phyloP scores from a whole-genome alignment of 2,888 invertebrate species.

The Drymonia ruficornis region DNA sequence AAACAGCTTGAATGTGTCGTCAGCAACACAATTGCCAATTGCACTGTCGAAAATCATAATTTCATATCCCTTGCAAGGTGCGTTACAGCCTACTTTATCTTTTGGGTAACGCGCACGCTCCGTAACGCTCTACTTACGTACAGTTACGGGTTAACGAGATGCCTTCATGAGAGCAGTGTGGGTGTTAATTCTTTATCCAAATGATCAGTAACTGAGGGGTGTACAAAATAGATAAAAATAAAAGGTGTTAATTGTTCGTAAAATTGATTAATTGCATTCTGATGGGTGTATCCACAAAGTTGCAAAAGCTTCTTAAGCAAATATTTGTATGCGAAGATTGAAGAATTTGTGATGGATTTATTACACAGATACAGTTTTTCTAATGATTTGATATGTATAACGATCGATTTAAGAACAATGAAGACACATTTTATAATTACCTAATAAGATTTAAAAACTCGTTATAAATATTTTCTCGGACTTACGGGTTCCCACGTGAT shows the following conservation, averaged over 20 bases:
- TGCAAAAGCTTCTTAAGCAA: background rate
- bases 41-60: conserved; percentile 37
- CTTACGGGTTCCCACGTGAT: too few relatives aligned
- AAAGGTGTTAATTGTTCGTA: conserved; percentile 10
- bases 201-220: conserved; percentile 22
- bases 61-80: conserved; percentile 51
- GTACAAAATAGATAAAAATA: conserved; percentile 10
- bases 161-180: conserved; percentile 37
- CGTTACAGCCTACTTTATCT: conserved; percentile 48
- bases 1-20: background rate
- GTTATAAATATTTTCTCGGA: too few relatives aligned
- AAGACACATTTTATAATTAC: too few relatives aligned
- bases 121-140: conserved; percentile 61
- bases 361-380: too few relatives aligned
- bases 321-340: too few relatives aligned
- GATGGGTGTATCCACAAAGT: background rate
- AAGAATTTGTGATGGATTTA: too few relatives aligned
- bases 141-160: conserved; percentile 47
- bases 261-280: conserved; percentile 9
- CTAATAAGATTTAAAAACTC: too few relatives aligned
- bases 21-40: conserved; percentile 16
- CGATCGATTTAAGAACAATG: too few relatives aligned
- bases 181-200: conserved; percentile 42
- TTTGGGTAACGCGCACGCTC: conserved; percentile 45
- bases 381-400: too few relatives aligned